phyloP scores from a whole-genome alignment of 2,113 vertebrate genomes.

The Nipponia nippon region DNA sequence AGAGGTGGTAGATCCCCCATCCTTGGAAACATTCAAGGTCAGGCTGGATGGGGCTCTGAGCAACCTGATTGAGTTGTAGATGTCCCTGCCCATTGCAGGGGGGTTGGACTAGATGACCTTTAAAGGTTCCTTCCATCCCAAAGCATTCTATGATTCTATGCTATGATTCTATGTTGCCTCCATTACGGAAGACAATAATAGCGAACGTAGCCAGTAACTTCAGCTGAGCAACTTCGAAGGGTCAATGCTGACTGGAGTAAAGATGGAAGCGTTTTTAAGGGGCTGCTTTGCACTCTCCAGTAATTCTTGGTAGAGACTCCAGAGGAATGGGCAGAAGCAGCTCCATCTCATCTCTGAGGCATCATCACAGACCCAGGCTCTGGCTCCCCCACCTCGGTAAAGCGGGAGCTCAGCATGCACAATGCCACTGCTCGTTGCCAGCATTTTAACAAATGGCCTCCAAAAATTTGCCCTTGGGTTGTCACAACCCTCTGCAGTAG shows the following conservation, averaged over 20 bases:
- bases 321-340: background rate
- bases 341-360: background rate
- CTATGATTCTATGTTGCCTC: background rate
- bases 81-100: too few relatives aligned
- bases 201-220: background rate
- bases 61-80: too few relatives aligned
- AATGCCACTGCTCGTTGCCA: background rate
- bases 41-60: too few relatives aligned
- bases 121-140: too few relatives aligned
- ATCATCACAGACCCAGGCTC: background rate
- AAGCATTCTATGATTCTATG: too few relatives aligned
- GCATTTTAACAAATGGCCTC: background rate
- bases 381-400: fast-evolving
- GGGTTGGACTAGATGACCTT: too few relatives aligned
- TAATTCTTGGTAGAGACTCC: background rate
- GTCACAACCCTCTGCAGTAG: background rate
- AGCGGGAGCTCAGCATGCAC: background rate
- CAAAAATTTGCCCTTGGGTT: background rate
- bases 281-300: background rate
- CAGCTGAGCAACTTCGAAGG: background rate
- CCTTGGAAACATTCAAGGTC: too few relatives aligned
- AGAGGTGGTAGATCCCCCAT: too few relatives aligned
- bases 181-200: background rate
- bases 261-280: background rate
- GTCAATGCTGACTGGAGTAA: background rate